Evolutionary conservation across 1,140 invertebrate species (phyloP).

Genomic region (Apis laboriosa): DNA sequence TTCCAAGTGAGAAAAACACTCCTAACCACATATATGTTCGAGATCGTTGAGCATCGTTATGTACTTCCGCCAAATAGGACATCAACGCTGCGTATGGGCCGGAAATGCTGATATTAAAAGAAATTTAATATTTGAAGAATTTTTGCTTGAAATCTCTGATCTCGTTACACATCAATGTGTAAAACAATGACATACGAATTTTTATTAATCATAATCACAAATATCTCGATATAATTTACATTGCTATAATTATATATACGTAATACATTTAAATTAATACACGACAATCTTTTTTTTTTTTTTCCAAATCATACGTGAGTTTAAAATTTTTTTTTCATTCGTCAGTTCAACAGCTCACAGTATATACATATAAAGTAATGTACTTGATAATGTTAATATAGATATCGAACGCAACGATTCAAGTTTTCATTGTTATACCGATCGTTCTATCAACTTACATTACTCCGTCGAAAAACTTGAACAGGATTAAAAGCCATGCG

Average conservation of each 20-base stretch:
- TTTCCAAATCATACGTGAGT: background rate
- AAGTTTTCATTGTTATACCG: background rate
- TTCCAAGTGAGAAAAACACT: slow-evolving; percentile 80
- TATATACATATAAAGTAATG: too few relatives aligned
- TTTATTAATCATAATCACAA: too few relatives aligned
- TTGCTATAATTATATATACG: too few relatives aligned
- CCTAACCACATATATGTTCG: slow-evolving; percentile 85
- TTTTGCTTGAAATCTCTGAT: too few relatives aligned
- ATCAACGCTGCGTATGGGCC: slow-evolving; percentile 88
- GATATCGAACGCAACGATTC: background rate
- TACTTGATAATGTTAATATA: background rate
- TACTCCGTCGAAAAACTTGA: slow-evolving; percentile 83
- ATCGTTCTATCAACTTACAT: slow-evolving; percentile 78
- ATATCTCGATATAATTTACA: too few relatives aligned
- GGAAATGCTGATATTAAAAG: slow-evolving; percentile 83
- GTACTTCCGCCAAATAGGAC: slow-evolving; percentile 87
- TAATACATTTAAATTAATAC: too few relatives aligned
- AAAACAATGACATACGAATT: too few relatives aligned
- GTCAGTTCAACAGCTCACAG: background rate
- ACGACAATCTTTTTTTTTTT: background rate
- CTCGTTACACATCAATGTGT: too few relatives aligned
- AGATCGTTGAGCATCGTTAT: slow-evolving; percentile 84
- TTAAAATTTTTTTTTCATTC: background rate
- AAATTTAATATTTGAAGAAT: too few relatives aligned
- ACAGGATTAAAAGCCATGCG: slow-evolving; percentile 81